Evolutionary conservation across 2,797 vertebrate genomes (phyloP).

Genomic region (Hypotaenidia philippensis): DNA sequence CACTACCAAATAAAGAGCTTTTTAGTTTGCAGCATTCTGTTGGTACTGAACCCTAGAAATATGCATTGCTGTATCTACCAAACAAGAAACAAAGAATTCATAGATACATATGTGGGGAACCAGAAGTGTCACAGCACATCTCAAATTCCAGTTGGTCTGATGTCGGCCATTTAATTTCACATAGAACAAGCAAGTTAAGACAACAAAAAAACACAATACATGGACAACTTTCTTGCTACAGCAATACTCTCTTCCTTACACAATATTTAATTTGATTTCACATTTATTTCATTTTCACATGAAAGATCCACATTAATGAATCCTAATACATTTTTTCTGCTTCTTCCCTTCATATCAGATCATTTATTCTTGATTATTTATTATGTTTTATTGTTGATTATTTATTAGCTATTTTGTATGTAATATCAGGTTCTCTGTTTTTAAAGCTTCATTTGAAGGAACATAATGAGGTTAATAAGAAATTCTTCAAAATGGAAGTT

Average conservation of each 20-base stretch:
- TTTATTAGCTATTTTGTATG: slow-evolving; percentile 26
- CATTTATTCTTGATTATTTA: slow-evolving; percentile 40
- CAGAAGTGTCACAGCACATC: neutral
- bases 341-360: slow-evolving; percentile 18
- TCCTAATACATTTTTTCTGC: slow-evolving; percentile 15
- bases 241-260: neutral
- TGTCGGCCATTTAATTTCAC: neutral
- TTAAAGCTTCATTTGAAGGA: slow-evolving; percentile 60
- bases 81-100: neutral
- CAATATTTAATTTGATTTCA: slow-evolving; percentile 23
- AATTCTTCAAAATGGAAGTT: slow-evolving; percentile 43
- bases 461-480: slow-evolving; percentile 8
- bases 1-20: neutral
- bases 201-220: neutral
- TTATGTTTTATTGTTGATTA: too few species aligned
- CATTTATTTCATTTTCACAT: slow-evolving; percentile 18
- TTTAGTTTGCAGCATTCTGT: neutral
- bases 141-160: neutral
- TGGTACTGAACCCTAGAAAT: neutral
- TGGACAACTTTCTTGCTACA: neutral
- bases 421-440: slow-evolving; percentile 71
- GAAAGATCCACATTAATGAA: slow-evolving; percentile 35
- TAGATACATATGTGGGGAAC: neutral
- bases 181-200: neutral
- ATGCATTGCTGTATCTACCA: neutral